Percentiles rank a stretch among this genome's conserved stretches.
phyloP scores from a whole-genome alignment of 2,113 vertebrate species.

The Carollia perspicillata region DNA sequence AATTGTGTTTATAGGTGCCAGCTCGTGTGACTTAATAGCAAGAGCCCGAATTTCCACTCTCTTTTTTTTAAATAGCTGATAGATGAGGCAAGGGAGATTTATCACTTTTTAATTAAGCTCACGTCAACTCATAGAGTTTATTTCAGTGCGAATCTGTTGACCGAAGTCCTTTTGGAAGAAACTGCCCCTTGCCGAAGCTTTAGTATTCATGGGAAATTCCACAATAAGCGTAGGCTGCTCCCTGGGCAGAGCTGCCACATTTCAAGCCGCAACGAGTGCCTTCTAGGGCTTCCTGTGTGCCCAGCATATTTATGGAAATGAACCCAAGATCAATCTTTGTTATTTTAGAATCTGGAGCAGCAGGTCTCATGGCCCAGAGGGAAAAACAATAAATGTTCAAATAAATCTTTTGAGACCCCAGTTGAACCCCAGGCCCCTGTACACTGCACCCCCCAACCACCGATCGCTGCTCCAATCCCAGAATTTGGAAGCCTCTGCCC shows the following conservation, averaged over 20 bases:
- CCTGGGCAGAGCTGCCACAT: background rate
- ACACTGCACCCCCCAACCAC: background rate
- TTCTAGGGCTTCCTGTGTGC: background rate
- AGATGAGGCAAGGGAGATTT: constrained; percentile 70
- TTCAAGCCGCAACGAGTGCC: background rate
- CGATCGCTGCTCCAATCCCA: background rate
- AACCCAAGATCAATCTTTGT: constrained; percentile 62
- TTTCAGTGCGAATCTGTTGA: constrained; percentile 77
- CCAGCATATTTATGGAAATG: constrained; percentile 54
- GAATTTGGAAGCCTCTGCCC: background rate
- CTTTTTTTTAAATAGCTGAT: constrained; percentile 65
- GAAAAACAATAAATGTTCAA: background rate
- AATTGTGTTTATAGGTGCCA: constrained; percentile 45
- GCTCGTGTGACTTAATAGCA: constrained; percentile 2
- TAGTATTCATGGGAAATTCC: constrained; percentile 56
- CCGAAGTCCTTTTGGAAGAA: constrained; percentile 68
- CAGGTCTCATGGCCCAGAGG: constrained; percentile 38
- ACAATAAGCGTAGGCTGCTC: background rate
- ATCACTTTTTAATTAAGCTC: constrained; percentile 76
- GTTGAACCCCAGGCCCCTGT: background rate
- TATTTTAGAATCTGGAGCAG: constrained; percentile 55
- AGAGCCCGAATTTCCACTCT: constrained; percentile 24
- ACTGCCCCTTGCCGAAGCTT: constrained; percentile 23
- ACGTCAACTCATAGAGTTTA: constrained; percentile 55
- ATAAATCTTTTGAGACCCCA: background rate